Percentiles rank a stretch among this genome's conserved stretches.
phyloP scores from a whole-genome alignment of 2,113 vertebrate genomes.

The Perca fluviatilis region DNA sequence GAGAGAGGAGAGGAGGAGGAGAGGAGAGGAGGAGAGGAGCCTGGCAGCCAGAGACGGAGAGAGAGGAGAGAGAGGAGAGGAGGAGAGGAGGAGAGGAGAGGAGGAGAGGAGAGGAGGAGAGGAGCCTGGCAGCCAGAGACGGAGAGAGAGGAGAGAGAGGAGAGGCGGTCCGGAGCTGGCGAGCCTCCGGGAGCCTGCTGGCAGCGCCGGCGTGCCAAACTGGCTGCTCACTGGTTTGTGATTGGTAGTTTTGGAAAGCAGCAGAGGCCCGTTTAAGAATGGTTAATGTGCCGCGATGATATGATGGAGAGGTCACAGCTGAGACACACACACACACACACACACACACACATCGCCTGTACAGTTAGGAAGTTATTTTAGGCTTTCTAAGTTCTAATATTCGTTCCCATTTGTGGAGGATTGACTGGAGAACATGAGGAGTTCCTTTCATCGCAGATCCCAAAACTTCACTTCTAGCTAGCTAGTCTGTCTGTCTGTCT shows the following conservation, averaged over 20 bases:
- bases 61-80: background rate
- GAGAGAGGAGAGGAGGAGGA: no score
- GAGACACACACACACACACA: slow-evolving; percentile 11
- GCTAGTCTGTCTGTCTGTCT: no score
- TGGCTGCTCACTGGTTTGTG: slow-evolving; percentile 32
- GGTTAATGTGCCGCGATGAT: slow-evolving; percentile 41
- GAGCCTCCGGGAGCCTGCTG: slow-evolving; percentile 48
- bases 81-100: background rate
- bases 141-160: background rate
- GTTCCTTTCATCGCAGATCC: no score
- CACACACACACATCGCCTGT: slow-evolving; percentile 9
- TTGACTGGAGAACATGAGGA: no score
- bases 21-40: background rate
- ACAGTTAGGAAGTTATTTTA: no score
- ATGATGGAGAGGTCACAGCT: slow-evolving; percentile 30
- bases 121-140: no score
- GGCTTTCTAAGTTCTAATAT: no score
- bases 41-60: background rate
- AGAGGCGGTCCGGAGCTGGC: slow-evolving; percentile 36
- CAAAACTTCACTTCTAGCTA: no score
- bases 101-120: background rate
- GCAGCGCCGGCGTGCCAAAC: slow-evolving; percentile 38
- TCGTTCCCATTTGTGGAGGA: no score
- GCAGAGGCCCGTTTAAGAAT: slow-evolving; percentile 46
- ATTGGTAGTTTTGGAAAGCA: slow-evolving; percentile 45